Evolutionary conservation across 1,140 invertebrate genomes (phyloP), one percentile per base, ranked within the genome.

Genomic region (Tetramorium alpestre): DNA sequence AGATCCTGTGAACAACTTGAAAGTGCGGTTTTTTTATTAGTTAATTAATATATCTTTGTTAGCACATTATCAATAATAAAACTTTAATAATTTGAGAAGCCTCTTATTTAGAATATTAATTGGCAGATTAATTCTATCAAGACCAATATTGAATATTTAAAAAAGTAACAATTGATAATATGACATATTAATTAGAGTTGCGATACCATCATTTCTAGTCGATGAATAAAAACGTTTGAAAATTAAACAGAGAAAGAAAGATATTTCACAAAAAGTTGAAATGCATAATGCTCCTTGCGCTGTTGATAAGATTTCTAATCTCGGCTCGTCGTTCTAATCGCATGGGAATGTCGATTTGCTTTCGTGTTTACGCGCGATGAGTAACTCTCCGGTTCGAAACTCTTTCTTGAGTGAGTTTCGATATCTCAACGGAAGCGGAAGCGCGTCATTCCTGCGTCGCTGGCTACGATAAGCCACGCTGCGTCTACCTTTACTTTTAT

Each of bases 401-500:
- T 90, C 86, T 86, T 90, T 90, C 76, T 90, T 81, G 49, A 67
- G 86, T 70, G 62, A 85, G 86, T 85, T 87, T 73, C 67, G 88
- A 90, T 90, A 90, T 65, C 38, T n/a, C 38, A n/a, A n/a, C 89
- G 89, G 89, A 91, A 90, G 33, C 90, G 89, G 90, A 91, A 91
- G 78, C 72, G 28, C 58, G 75, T 64, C 73, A 78, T 90, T 91
- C 87, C 70, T 87, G 87, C 78, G 72, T 88, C 87, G 58, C 77
- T 70, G 73, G 13, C 72, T 88, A 60, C 70, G 90, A 91, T 91
- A 91, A 91, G 87, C 73, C 33, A 28, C 47, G 64, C 75, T 54
- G 81, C 81, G 78, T 65, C 77, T 85, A 85, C 78, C 62, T 85
- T 18, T 69, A 69, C 41, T 69, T 69, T 49, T 69, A 49, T 5